These are phyloP conservation scores for Montipora sp. DNA, from an alignment of 64 coral and sea anemone species.

Conservation along the genomic window DNA sequence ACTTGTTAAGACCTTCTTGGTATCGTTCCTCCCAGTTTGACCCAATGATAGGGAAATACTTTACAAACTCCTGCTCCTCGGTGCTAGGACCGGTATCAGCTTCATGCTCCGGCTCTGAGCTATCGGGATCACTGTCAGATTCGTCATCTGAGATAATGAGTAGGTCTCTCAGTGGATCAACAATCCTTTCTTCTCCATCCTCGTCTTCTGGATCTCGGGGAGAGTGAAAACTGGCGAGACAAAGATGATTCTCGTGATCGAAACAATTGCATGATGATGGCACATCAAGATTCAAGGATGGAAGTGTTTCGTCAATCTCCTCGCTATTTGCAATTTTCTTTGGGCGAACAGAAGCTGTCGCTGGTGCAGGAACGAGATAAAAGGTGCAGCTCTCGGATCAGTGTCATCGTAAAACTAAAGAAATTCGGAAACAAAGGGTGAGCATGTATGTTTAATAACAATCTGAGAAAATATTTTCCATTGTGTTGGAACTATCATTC, in stretches of 20 bases:
- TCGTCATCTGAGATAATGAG: background rate
- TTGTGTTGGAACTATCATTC: background rate
- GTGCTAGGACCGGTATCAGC: background rate
- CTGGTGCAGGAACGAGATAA: slow-evolving; percentile 15
- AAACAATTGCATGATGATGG: slow-evolving; percentile 26
- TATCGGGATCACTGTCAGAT: background rate
- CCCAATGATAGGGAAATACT: slow-evolving; percentile 17
- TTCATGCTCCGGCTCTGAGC: background rate
- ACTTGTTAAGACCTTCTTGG: background rate
- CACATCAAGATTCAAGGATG: slow-evolving; percentile 1
- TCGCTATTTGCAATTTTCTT: background rate
- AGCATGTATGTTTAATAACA: slow-evolving; percentile 10
- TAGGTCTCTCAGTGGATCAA: slow-evolving; percentile 18
- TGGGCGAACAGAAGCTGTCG: background rate
- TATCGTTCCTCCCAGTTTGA: too few species aligned
- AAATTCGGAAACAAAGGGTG: slow-evolving; percentile 1
- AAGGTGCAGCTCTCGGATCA: background rate
- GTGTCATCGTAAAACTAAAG: background rate
- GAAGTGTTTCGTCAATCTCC: slow-evolving; percentile 11
- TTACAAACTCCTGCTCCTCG: background rate
- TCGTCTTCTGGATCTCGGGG: background rate
- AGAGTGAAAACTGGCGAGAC: background rate
- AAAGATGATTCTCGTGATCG: slow-evolving; percentile 1
- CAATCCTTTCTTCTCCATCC: too few species aligned
- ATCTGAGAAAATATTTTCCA: background rate